Evolutionary conservation across 2,888 invertebrate genomes (phyloP), one percentile per base, ranked within the genome.

Genomic region (Ophion costatus): DNA sequence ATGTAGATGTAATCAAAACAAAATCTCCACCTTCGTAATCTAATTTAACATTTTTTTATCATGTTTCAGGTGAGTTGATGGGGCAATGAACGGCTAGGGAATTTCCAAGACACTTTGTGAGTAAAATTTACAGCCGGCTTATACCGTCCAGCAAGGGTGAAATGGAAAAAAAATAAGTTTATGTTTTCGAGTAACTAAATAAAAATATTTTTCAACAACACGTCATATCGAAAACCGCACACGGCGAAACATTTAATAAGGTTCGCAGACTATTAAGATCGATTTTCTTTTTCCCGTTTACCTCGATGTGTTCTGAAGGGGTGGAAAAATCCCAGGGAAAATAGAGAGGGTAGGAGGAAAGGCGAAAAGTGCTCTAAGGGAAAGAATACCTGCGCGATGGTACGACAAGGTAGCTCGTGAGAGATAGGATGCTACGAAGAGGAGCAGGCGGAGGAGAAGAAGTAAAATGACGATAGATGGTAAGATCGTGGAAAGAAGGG

Each of bases 381-480:
- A 70, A 38, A 24, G 51, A 56, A n/a, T 69, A 66, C 42, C 61
- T 63, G 61, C 17, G 11, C 11, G 33, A 51, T 45, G 57, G 56
- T 64, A 77, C 59, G 66, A 75, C 59, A 59, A 75, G 59, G 17
- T 80, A 45, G 61, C 29, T 14, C 22, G n/a, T 2, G 56, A 38
- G 64, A 71, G 63, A 63, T 29, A 56, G 70, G 57, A 70, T 9
- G 76, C 64, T 56, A 42, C 22, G 63, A 45, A 71, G 38, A 42
- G 9, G 0, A 51, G 14, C 51, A 51, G 14, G n/a, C 42, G 42
- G 66, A 42, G 38, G 42, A 74, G 29, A n/a, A 63, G 75, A 56
- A 69, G 70, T 22, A 22, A 63, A 82, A 42, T 0, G 64, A 17
- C 51, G 57, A 57, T 42, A 20, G 71, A 76, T 66, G 66, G 56